Percentiles rank a stretch among this genome's conserved stretches.
Conservation (phyloP, 2,888 invertebrate genomes). For the Amblyjoppa proteus region DNA sequence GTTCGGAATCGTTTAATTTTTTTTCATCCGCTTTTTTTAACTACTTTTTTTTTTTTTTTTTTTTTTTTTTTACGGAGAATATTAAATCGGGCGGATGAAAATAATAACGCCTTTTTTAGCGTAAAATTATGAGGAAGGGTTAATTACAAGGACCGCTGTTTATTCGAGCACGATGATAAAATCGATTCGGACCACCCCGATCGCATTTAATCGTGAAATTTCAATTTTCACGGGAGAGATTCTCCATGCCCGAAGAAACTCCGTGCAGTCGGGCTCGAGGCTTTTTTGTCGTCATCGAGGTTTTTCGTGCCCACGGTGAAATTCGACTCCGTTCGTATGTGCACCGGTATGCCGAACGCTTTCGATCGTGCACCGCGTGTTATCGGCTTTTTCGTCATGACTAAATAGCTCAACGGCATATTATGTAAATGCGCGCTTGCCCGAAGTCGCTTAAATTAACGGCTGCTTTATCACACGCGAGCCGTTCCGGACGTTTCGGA, state of each 20-base stretch:
- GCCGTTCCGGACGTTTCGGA: conserved; percentile 42
- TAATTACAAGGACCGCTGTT: background rate
- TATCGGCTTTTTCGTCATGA: conserved; percentile 11
- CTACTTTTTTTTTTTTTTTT: background rate
- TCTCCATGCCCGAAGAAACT: conserved; percentile 51
- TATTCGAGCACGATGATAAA: conserved; percentile 45
- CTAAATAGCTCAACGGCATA: conserved; percentile 16
- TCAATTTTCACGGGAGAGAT: conserved; percentile 56
- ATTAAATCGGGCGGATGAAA: background rate
- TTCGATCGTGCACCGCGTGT: background rate
- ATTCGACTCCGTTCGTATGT: background rate
- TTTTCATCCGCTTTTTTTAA: background rate
- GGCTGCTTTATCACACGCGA: conserved; percentile 63
- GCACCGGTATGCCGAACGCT: background rate
- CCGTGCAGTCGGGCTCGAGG: conserved; percentile 46
- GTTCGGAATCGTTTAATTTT: background rate
- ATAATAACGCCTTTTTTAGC: background rate
- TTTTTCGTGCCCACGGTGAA: background rate
- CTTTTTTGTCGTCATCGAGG: conserved; percentile 28
- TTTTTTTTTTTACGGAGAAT: background rate
- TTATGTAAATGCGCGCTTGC: conserved; percentile 60
- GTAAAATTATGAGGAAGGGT: conserved; percentile 11
- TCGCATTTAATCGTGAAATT: conserved; percentile 62
- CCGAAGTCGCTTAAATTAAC: conserved; percentile 36
- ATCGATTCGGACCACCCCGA: conserved; percentile 40